Evolutionary conservation across 2,113 vertebrate species (phyloP), one percentile per base, ranked within the genome.

Genomic region (Glareola pratincola): DNA sequence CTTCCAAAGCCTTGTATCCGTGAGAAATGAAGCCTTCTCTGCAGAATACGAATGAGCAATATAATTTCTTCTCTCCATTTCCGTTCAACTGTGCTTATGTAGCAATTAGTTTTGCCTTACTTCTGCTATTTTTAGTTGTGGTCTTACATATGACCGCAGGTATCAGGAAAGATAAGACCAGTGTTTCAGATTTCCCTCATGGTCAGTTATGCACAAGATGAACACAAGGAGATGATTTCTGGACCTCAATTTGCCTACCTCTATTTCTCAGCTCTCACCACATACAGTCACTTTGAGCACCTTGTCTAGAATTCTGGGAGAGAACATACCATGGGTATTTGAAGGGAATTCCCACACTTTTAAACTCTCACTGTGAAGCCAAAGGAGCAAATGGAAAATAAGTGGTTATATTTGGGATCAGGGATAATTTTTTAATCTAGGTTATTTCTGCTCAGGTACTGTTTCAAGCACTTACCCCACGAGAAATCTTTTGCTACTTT

Each of bases 21-120:
- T 41, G 27, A 47, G 48, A 83, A 14, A 76, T 41, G 32, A 82
- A 63, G 37, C 22, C 29, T 45, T n/a, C 32, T 82, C 64, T 24
- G 30, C 5, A 74, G 50, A 71, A 59, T 11, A 17, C 16, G 69
- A 75, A 59, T 2, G 0, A 18, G 30, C 54, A 45, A 34, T 88
- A 19, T n/a, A 1, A n/a, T 20, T 86, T n/a, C 30, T 67, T 81
- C 63, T 54, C 66, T 76, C 26, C 23, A 22, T 66, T 82, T 72
- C 50, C 37, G 53, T 68, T 86, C 63, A 79, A 15, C 50, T 80
- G 30, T 14, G 37, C 54, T 83, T 54, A 57, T 27, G 39, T 30
- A 85, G 67, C 82, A 90, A 88, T 69, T 90, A 90, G 47, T 57
- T 96, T 90, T 90, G 80, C n/a, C 34, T 71, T 73, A 77, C 30